Evolutionary conservation across 2,113 vertebrate genomes (phyloP).

Genomic region (human): DNA sequence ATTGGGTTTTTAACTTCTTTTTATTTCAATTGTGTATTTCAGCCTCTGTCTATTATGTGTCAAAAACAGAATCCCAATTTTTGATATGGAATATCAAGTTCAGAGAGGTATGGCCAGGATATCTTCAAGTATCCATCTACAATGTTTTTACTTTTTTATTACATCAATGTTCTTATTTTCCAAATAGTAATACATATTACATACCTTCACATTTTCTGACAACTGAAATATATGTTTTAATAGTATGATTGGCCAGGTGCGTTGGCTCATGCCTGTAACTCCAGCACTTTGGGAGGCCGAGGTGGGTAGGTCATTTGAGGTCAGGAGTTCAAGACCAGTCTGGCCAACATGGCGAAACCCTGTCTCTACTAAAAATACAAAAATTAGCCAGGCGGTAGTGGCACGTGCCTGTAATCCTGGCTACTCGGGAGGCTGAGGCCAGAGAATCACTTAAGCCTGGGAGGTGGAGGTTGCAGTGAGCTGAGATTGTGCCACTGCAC

Average conservation of each 20-base stretch:
- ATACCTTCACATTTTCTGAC: slow-evolving; percentile 5
- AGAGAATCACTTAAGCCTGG: too few species aligned
- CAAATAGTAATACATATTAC: background rate
- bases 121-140: background rate
- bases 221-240: slow-evolving; percentile 28
- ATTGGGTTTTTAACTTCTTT: background rate
- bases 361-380: too few species aligned
- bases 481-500: too few species aligned
- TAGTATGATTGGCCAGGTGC: background rate
- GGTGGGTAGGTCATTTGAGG: too few species aligned
- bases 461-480: too few species aligned
- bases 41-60: background rate
- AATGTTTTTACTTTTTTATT: background rate
- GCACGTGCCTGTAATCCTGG: too few species aligned
- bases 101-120: background rate
- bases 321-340: too few species aligned
- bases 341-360: too few species aligned
- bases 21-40: background rate
- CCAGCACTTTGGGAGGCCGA: too few species aligned
- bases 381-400: too few species aligned
- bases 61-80: background rate
- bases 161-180: background rate
- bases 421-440: too few species aligned
- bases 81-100: background rate
- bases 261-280: too few species aligned